These are phyloP conservation scores for Callorhinus ursinus DNA, from an alignment of 2,113 vertebrate genomes.

Conservation along the genomic window DNA sequence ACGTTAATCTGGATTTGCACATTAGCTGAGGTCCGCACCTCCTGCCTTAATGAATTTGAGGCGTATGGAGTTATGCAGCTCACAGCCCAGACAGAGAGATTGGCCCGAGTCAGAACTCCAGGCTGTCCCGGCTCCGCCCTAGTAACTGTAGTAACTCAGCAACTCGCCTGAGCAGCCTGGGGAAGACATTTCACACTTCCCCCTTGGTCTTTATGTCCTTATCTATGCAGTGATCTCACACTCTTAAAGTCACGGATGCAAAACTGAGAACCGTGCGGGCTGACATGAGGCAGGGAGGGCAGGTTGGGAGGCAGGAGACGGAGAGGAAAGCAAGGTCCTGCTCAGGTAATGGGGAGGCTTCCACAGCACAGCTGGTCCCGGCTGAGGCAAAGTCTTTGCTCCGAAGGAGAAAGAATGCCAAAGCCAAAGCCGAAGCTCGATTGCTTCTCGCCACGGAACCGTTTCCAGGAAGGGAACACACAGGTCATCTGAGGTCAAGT, in stretches of 20 bases:
- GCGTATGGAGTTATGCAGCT: not conserved
- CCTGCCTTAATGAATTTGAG: not conserved
- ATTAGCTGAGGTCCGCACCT: not conserved
- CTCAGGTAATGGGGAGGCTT: not conserved
- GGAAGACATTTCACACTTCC: not conserved
- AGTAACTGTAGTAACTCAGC: not conserved
- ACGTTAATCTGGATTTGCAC: not conserved
- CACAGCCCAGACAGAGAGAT: not conserved
- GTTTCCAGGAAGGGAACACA: slow-evolving; percentile 58
- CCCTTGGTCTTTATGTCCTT: not conserved
- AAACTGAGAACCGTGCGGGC: slow-evolving; percentile 1
- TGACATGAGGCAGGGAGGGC: not conserved
- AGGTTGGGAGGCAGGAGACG: not conserved
- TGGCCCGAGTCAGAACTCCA: not conserved
- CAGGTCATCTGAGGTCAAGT: slow-evolving; percentile 76
- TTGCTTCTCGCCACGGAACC: slow-evolving; percentile 28
- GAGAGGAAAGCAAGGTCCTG: not conserved
- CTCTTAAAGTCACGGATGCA: not conserved
- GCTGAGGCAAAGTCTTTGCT: slow-evolving; percentile 3
- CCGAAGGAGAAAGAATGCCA: slow-evolving; percentile 36
- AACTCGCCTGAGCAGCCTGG: not conserved
- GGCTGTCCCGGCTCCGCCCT: not conserved
- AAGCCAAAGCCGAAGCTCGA: slow-evolving; percentile 35
- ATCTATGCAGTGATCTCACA: not conserved
- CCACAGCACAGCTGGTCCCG: not conserved